These are phyloP conservation scores for Mythimna lalbum DNA, from an alignment of 2,888 invertebrate genomes.

Conservation along the genomic window DNA sequence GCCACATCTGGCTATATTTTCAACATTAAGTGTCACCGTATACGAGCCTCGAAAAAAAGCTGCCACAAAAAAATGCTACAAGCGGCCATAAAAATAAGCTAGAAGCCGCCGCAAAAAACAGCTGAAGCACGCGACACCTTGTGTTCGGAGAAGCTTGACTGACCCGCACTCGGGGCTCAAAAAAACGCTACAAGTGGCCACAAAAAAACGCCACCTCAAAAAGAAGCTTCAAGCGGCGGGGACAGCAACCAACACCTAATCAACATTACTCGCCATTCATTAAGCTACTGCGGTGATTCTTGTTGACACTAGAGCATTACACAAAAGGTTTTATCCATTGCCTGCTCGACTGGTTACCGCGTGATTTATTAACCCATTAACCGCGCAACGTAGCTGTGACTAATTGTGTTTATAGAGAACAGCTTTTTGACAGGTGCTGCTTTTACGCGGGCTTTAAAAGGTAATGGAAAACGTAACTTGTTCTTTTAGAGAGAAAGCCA, in stretches of 20 bases:
- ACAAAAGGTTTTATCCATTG: constrained; percentile 28
- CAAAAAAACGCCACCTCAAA: no score
- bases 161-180: no score
- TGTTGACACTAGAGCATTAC: constrained; percentile 29
- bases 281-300: not conserved
- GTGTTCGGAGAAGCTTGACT: no score
- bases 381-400: constrained; percentile 14
- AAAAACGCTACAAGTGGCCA: no score
- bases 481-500: not conserved
- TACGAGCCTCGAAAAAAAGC: no score
- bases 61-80: no score
- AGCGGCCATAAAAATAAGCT: no score
- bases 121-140: no score
- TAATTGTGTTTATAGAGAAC: constrained; percentile 36
- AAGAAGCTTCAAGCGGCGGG: no score
- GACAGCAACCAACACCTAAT: not conserved
- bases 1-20: not conserved
- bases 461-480: constrained; percentile 21
- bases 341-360: constrained; percentile 16
- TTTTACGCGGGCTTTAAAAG: constrained; percentile 16
- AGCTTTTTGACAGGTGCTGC: constrained; percentile 1
- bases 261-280: not conserved
- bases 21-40: no score
- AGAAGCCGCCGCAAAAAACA: no score
- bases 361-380: constrained; percentile 49